These are phyloP conservation scores for Coleophora deauratella DNA, from an alignment of 2,888 invertebrate genomes.

Conservation along the genomic window DNA sequence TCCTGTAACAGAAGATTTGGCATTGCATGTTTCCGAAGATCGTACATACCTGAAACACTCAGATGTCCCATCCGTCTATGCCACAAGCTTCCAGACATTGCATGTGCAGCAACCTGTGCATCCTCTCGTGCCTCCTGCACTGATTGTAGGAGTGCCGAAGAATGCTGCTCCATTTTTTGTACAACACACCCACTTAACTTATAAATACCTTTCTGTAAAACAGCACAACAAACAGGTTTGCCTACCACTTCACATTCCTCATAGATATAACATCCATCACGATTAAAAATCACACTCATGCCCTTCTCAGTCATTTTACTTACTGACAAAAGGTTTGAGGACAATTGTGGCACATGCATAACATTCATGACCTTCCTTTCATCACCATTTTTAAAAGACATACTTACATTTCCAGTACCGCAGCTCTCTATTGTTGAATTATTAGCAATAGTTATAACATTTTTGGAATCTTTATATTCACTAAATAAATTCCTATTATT, in stretches of 20 bases:
- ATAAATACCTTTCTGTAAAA: background rate
- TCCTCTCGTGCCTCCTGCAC: background rate
- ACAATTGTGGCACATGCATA: background rate
- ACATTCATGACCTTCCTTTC: too few relatives aligned
- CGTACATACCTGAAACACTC: background rate
- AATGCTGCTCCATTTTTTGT: too few relatives aligned
- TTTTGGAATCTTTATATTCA: too few relatives aligned
- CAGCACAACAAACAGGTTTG: background rate
- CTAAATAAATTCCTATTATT: too few relatives aligned
- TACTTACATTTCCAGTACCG: too few relatives aligned
- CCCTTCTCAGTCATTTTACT: background rate
- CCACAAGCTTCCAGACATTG: background rate
- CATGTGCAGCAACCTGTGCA: background rate
- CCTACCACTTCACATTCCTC: background rate
- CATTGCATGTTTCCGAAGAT: background rate
- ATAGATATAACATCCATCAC: background rate
- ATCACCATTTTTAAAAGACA: too few relatives aligned
- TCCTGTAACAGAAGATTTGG: background rate
- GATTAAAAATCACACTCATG: background rate
- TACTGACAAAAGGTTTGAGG: background rate
- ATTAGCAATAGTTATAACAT: too few relatives aligned
- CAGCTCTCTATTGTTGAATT: too few relatives aligned
- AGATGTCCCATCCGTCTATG: background rate
- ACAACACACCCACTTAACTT: background rate
- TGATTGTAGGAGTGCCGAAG: too few relatives aligned